A percentile compares a stretch with the other conserved stretches of the same genome.
Conservation (phyloP, 2,797 vertebrate species). For the Leptatherina wallacei region DNA sequence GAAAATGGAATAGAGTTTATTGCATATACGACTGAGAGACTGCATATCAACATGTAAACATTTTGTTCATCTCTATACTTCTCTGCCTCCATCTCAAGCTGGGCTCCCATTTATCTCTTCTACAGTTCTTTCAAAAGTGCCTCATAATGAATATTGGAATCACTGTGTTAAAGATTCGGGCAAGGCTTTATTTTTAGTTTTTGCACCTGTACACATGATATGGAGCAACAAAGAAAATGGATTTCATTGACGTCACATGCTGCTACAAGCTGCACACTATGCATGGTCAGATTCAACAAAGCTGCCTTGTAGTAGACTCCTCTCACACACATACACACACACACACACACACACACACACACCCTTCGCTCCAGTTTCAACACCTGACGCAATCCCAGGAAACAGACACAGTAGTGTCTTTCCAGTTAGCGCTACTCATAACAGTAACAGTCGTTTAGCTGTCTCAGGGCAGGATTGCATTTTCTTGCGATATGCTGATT, state of each 20-base stretch:
- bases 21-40: conserved; percentile 25
- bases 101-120: conserved; percentile 9
- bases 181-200: conserved; percentile 12
- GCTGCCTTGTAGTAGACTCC: conserved; percentile 39
- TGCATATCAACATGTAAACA: conserved; percentile 29
- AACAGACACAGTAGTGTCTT: conserved; percentile 63
- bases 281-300: conserved; percentile 48
- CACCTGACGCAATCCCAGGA: conserved; percentile 76
- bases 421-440: conserved; percentile 56
- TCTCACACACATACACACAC: conserved; percentile 29
- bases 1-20: conserved; percentile 46
- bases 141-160: not conserved
- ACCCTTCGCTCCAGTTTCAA: conserved; percentile 42
- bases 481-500: conserved; percentile 79
- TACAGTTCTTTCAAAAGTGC: not conserved
- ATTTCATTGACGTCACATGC: conserved; percentile 33
- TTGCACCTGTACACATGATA: conserved; percentile 28
- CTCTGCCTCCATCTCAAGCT: conserved; percentile 1
- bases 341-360: conserved; percentile 20
- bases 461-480: conserved; percentile 72
- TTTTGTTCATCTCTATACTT: conserved; percentile 10
- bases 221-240: conserved; percentile 17
- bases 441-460: conserved; percentile 58
- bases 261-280: conserved; percentile 43
- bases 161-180: not conserved